Conservation (phyloP, 2,113 vertebrate genomes). For the Porphyrio hochstetteri region DNA sequence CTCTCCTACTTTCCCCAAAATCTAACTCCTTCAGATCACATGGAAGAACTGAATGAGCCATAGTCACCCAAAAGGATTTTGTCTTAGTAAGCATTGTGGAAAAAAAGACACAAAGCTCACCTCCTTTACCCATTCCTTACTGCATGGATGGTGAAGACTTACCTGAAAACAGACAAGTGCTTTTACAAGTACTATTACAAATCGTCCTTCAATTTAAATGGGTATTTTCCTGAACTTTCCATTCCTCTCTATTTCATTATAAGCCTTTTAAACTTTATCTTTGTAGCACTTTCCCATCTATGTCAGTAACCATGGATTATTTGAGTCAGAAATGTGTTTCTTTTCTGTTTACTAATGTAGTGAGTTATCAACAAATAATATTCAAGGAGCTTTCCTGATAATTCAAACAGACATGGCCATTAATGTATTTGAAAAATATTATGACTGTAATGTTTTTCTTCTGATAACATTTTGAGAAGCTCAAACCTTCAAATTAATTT, state of each 20-base stretch:
- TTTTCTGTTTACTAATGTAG: background rate
- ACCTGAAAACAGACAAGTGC: background rate
- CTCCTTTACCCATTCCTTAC: background rate
- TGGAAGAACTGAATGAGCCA: background rate
- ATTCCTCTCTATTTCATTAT: background rate
- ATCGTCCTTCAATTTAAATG: background rate
- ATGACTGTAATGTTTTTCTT: background rate
- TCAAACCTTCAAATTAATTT: background rate
- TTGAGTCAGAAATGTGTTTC: background rate
- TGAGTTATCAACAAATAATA: background rate
- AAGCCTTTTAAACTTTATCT: background rate
- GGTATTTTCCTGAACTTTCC: background rate
- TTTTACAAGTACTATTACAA: background rate
- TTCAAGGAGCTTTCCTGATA: background rate
- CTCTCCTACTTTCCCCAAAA: background rate
- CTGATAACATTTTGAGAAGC: background rate
- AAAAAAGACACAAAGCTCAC: background rate
- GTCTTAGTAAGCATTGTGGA: background rate
- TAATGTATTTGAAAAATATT: background rate
- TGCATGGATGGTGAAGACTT: background rate
- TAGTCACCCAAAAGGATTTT: background rate
- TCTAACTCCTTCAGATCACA: background rate
- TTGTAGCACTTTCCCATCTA: background rate
- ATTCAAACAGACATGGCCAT: background rate
- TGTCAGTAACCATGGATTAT: background rate